Evolutionary conservation across 1,140 invertebrate species (phyloP).

Genomic region (Paraescarpia echinospica): DNA sequence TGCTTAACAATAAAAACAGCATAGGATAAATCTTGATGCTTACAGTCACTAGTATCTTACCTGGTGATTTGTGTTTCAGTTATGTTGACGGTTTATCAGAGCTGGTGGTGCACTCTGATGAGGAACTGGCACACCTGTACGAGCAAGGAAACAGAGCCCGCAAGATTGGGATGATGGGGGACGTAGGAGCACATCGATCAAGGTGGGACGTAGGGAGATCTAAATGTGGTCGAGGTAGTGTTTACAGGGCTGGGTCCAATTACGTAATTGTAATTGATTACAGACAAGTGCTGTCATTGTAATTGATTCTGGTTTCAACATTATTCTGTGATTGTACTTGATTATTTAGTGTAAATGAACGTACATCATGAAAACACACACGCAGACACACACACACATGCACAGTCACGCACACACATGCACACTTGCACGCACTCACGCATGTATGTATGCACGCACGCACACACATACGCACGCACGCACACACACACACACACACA

Average conservation of each 20-base stretch:
- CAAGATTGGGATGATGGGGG: slow-evolving; percentile 44
- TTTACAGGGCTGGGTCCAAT: no score
- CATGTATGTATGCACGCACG: background rate
- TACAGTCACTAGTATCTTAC: background rate
- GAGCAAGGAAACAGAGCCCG: slow-evolving; percentile 47
- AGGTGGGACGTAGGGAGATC: slow-evolving; percentile 32
- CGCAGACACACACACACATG: background rate
- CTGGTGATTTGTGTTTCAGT: slow-evolving; percentile 27
- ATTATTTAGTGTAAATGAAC: no score
- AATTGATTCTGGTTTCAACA: no score
- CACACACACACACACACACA: background rate
- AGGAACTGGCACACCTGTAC: slow-evolving; percentile 44
- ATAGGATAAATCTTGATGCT: background rate
- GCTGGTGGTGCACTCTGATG: slow-evolving; percentile 44
- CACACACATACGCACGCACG: background rate
- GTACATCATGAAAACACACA: background rate
- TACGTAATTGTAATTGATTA: no score
- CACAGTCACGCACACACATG: background rate
- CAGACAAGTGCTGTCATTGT: no score
- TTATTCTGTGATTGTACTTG: no score
- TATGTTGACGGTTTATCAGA: slow-evolving; percentile 53
- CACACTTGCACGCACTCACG: background rate
- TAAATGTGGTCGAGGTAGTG: no score
- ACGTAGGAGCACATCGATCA: slow-evolving; percentile 44
- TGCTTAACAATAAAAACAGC: background rate